Conservation (phyloP, 53 echinoderm and acorn worm species). For the Hippasteria phrygiana region DNA sequence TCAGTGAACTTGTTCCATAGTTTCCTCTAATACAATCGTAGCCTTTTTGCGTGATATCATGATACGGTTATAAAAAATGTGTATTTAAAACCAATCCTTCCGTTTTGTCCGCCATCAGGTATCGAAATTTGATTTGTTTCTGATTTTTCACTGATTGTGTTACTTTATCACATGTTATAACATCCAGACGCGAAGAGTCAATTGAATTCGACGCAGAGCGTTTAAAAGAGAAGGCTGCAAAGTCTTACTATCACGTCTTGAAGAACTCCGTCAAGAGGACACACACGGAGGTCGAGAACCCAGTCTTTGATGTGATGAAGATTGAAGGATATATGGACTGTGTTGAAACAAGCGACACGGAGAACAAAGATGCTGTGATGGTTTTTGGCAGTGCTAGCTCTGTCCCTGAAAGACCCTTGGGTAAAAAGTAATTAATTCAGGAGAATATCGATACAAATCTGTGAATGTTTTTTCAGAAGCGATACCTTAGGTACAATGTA, state of each 20-base stretch:
- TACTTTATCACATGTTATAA: neutral
- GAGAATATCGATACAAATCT: no score
- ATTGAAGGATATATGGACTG: neutral
- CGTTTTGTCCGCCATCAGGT: no score
- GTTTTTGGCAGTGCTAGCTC: neutral
- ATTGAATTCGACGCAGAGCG: neutral
- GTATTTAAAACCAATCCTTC: no score
- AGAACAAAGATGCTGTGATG: neutral
- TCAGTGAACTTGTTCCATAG: no score
- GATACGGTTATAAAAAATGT: no score
- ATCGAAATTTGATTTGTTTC: neutral
- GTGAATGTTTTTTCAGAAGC: no score
- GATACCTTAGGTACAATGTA: no score
- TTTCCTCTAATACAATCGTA: no score
- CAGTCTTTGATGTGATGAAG: neutral
- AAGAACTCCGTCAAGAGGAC: neutral
- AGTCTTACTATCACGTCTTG: neutral
- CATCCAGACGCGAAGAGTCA: neutral
- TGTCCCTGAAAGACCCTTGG: neutral
- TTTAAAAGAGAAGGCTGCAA: neutral
- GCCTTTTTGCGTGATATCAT: no score
- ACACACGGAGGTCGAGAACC: constrained; percentile 2
- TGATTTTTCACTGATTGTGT: no score
- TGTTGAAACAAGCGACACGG: neutral
- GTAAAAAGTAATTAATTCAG: neutral